Evolutionary conservation across 2,113 vertebrate genomes (phyloP), one percentile per base, ranked within the genome.

Genomic region (Melanotaenia duboulayi): DNA sequence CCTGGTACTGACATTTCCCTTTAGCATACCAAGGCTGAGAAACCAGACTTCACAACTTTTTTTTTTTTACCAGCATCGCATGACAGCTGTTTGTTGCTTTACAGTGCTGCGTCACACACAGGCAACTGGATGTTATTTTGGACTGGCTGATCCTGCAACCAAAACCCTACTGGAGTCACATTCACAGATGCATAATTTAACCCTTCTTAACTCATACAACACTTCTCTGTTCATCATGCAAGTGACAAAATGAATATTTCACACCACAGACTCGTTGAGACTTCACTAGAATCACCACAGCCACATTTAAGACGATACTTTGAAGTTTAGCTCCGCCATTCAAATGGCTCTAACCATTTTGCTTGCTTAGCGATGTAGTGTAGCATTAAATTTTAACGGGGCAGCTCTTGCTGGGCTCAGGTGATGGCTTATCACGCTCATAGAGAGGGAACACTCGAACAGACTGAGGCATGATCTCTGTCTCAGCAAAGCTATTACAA

Each of bases 401-500:
- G 71, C 68, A 25, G 63, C 77, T 85, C 77, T 74, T 25, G 74
- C 74, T n/a, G 66, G 58, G 75, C 70, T 72, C 79, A 66, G 71
- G 72, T 78, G 88, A 86, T 76, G 80, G 84, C 88, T 90, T 91
- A 91, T 92, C 90, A 72, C 28, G 51, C 74, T 82, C 76, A 67
- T 78, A 74, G 83, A 76, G 55, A 57, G 57, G 71, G 67, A 81
- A 76, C 87, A 86, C 84, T 92, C 78, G 68, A 89, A 87, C 74
- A 78, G 85, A 77, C 85, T 61, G 50, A 72, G 57, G 66, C 70
- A 80, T 90, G 91, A 92, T 93, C 82, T 85, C 86, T 81, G 81
- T 88, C 86, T 89, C 89, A 76, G 84, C 87, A 86, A 92, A 90
- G 86, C 92, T 90, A 90, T 92, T 93, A 93, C 91, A 90, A 75